Evolutionary conservation across 2,797 vertebrate species (phyloP), one percentile per base, ranked within the genome.

Genomic region (Rachycentron canadum): DNA sequence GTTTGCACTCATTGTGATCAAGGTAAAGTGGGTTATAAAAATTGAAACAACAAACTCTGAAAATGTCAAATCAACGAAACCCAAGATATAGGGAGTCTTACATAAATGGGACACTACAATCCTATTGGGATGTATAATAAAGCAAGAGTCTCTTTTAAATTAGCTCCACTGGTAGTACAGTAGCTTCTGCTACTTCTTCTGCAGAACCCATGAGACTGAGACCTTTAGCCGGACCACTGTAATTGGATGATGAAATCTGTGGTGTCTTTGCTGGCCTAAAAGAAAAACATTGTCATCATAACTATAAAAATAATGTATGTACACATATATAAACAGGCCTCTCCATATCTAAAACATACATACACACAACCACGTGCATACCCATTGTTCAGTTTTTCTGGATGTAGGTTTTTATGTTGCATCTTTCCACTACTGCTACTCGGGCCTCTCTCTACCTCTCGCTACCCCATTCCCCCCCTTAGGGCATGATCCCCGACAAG

Each of bases 241-340:
- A 84, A 82, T 79, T 79, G 47, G 73, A 79, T 45, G 52, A 76
- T 70, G 26, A 58, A 68, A 26, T 62, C 69, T 41, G 74, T 43
- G 0, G 53, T 72, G 66, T 69, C 21, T 9, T 66, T n/a, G 4
- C 38, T 55, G 40, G 50, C 7, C 19, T 58, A 7, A 28, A 62
- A 69, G 17, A 60, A 12, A 25, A 68, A 69, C 58, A 79, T 30
- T 19, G n/a, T 21, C 34, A 66, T 75, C 69, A 69, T 30, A 73
- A 21, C 49, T 53, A 10, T 30, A 21, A 28, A 74, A 60, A 67
- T 38, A 41, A 28, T 61, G 38, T 11, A 60, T 76, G 14, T 61
- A 17, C 13, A 55, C 43, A 81, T 59, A 78, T 53, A 34, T 21
- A 49, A 58, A 21, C 16, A n/a, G 16, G 7, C 2, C 5, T 34